These are phyloP conservation scores for Toxotes jaculatrix DNA, from an alignment of 2,113 vertebrate species.

Conservation along the genomic window DNA sequence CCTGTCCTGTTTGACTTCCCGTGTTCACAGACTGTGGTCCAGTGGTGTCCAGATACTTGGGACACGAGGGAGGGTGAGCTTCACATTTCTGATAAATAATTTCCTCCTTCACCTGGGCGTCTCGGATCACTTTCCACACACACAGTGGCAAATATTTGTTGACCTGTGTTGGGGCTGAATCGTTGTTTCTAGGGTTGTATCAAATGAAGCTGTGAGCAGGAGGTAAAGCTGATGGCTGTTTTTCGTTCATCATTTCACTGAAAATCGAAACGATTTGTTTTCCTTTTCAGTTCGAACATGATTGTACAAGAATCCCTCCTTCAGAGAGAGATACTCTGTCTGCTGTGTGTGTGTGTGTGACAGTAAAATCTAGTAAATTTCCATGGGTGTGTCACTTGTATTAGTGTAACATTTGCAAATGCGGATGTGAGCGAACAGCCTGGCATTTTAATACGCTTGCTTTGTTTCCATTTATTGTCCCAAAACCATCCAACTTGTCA, in stretches of 20 bases:
- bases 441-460: constrained; percentile 17
- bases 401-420: constrained; percentile 1
- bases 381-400: constrained; percentile 11
- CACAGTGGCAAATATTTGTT: not conserved
- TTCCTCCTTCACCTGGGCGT: not conserved
- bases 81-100: not conserved
- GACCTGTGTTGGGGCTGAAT: not conserved
- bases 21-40: too few relatives aligned
- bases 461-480: constrained; percentile 54
- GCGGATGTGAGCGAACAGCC: constrained; percentile 3
- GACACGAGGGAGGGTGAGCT: too few relatives aligned
- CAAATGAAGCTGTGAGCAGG: not conserved
- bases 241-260: not conserved
- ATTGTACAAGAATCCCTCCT: not conserved
- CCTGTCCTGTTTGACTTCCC: too few relatives aligned
- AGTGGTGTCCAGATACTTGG: too few relatives aligned
- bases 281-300: not conserved
- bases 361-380: not conserved
- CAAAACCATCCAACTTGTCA: constrained; percentile 65
- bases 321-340: not conserved
- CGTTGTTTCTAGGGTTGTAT: not conserved
- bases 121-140: not conserved
- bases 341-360: not conserved
- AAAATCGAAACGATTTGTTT: not conserved
- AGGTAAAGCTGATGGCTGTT: not conserved